Conservation (phyloP, 2,888 invertebrate species). For the Conomelus anceps region DNA sequence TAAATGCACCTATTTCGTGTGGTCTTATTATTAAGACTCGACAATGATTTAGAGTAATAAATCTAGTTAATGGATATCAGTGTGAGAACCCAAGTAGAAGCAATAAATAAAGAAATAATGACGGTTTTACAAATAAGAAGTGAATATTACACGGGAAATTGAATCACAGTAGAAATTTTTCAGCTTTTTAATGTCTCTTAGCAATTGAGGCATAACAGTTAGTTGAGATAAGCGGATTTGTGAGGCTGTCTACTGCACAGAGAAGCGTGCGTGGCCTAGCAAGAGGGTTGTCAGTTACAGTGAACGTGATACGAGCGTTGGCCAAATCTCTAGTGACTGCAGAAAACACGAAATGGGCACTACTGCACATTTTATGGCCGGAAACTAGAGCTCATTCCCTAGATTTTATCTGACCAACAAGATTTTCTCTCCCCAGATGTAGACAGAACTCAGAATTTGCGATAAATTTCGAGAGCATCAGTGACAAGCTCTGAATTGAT, state of each 20-base stretch:
- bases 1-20: too few species aligned
- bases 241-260: neutral
- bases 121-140: too few species aligned
- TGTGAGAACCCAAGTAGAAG: too few species aligned
- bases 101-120: too few species aligned
- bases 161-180: neutral
- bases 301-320: neutral
- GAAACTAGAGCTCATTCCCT: neutral
- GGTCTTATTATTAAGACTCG: too few species aligned
- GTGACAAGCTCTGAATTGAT: neutral
- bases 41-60: too few species aligned
- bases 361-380: neutral
- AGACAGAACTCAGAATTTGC: neutral
- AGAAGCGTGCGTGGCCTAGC: neutral
- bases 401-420: neutral
- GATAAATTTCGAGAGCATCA: neutral
- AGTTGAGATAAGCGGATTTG: neutral
- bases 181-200: neutral
- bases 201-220: neutral
- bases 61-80: too few species aligned
- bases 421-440: neutral
- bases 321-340: neutral
- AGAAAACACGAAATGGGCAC: neutral
- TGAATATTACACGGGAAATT: neutral
- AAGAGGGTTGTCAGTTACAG: neutral